phyloP scores from a whole-genome alignment of 2,113 vertebrate species.

The Pholis gunnellus region DNA sequence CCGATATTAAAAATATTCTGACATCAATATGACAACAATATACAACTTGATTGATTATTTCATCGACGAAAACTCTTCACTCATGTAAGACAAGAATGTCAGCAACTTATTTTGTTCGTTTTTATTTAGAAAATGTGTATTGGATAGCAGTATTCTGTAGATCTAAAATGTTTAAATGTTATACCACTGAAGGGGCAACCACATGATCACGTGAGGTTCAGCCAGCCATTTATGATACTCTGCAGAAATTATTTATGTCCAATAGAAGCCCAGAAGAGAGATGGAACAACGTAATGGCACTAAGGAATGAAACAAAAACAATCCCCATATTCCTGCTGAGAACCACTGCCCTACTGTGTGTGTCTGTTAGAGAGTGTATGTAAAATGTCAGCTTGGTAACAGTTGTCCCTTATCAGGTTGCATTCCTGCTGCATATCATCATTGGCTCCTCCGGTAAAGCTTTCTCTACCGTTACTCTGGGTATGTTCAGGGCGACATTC shows the following conservation, averaged over 20 bases:
- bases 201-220: neutral
- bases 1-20: neutral
- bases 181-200: neutral
- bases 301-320: neutral
- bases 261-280: neutral
- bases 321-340: neutral
- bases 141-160: neutral
- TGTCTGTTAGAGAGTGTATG: constrained; percentile 30
- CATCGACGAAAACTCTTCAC: neutral
- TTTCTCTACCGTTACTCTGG: constrained; percentile 36
- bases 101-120: neutral
- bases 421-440: constrained; percentile 61
- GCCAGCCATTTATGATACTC: neutral
- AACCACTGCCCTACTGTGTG: neutral
- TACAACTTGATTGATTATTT: neutral
- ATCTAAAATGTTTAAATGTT: neutral
- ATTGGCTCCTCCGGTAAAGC: constrained; percentile 38
- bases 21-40: neutral
- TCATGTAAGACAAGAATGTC: neutral
- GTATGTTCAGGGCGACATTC: constrained; percentile 10
- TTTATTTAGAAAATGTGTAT: neutral
- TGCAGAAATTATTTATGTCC: neutral
- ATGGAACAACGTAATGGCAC: neutral
- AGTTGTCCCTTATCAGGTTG: constrained; percentile 70
- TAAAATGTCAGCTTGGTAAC: constrained; percentile 46